Evolutionary conservation across 2,113 vertebrate species (phyloP).

Genomic region (Alethe diademata): DNA sequence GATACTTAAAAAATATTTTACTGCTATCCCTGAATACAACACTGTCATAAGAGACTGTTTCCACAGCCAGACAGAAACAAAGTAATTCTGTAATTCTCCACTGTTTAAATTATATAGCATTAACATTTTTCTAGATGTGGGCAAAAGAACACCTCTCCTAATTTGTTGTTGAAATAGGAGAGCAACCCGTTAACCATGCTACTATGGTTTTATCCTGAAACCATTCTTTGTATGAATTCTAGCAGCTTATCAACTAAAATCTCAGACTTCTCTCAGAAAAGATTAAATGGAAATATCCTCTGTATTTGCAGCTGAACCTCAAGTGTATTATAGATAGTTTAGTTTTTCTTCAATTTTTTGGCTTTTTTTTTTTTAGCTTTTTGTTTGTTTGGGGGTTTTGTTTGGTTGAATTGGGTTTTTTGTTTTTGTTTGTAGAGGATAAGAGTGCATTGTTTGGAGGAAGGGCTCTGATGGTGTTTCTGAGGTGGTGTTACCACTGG

Average conservation of each 20-base stretch:
- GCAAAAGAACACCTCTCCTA: background rate
- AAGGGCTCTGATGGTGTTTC: background rate
- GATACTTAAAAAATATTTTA: background rate
- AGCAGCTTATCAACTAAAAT: background rate
- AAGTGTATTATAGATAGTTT: background rate
- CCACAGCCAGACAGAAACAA: background rate
- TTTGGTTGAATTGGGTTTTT: background rate
- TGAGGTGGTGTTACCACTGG: background rate
- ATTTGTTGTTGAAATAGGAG: background rate
- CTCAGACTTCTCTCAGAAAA: background rate
- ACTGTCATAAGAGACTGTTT: background rate
- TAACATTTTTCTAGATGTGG: background rate
- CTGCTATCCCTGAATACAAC: background rate
- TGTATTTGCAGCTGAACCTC: background rate
- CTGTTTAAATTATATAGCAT: background rate
- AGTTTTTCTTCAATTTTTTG: background rate
- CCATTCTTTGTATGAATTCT: background rate
- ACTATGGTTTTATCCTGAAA: background rate
- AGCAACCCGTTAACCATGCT: rapidly evolving
- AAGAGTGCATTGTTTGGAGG: background rate
- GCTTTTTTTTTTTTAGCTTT: too few relatives aligned
- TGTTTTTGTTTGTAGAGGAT: background rate
- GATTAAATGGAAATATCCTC: background rate
- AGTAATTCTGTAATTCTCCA: background rate
- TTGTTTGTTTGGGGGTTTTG: background rate